Evolutionary conservation across 2,113 vertebrate genomes (phyloP), one percentile per base, ranked within the genome.

Genomic region (Bos indicus): DNA sequence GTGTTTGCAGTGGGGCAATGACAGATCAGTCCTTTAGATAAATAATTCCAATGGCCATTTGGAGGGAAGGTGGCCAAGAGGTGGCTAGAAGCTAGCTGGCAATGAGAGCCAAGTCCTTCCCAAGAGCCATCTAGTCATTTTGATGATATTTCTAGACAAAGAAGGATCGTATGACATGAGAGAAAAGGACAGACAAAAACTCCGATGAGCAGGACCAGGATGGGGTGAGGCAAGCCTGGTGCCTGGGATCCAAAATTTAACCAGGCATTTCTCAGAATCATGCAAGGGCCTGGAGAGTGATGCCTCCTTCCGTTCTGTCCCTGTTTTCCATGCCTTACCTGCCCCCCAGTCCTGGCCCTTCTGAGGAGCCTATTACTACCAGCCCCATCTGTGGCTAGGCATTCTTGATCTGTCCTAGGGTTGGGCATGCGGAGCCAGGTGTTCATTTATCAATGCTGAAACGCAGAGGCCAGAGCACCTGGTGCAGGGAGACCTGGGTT

Each of bases 91-190:
- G 11, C 26, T n/a, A 52, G 25, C 1, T n/a, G 21, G 46, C 43
- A 59, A 87, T 67, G 85, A 3, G 43, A 43, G 82, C 57, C 87
- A 83, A 57, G 7, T 15, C 46, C 23, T 96, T 59, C 62, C 86
- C 89, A 12, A 54, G 51, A 28, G 23, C 59, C 10, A 6, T 60
- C 78, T 36, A n/a, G 46, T 26, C 10, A 59, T 71, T 89, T 51
- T 54, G 64, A 60, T 74, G 52, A 11, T 83, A 40, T 54, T 82
- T 96, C 33, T 52, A 93, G 95, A 74, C 87, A 71, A 96, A 91
- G 60, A 57, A 48, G 52, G 21, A 19, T 40, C 51, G 11, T 7
- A n/a, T 30, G 60, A 83, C 54, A 5, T 1, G 12, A 77, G 2
- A 56, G 48, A 12, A 78, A 83, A 94, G 19, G n/a, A 60, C 43